phyloP scores from a whole-genome alignment of 2,113 vertebrate species.

The Charadrius vociferus region DNA sequence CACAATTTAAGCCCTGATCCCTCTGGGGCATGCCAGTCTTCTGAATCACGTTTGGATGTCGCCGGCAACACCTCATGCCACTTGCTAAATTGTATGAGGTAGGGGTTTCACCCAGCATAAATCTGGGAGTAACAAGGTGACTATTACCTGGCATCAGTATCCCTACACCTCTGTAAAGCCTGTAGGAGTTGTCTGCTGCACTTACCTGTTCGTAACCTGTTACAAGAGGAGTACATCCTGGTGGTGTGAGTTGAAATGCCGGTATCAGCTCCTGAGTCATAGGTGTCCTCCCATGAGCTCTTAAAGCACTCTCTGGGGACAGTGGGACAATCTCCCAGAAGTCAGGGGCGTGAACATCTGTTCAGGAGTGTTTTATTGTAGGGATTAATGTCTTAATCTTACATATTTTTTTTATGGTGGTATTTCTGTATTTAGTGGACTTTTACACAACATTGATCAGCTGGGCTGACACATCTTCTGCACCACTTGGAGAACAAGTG shows the following conservation, averaged over 20 bases:
- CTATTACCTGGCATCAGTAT: not conserved
- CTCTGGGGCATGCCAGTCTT: not conserved
- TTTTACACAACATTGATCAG: accelerated
- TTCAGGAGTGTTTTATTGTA: constrained; percentile 2
- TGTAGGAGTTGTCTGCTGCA: not conserved
- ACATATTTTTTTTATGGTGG: not conserved
- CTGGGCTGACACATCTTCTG: not conserved
- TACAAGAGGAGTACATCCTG: not conserved
- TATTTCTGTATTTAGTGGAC: not conserved
- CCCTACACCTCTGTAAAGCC: not conserved
- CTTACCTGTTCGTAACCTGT: not conserved
- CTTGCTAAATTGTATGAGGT: not conserved
- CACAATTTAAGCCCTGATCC: not conserved
- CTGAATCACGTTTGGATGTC: not conserved
- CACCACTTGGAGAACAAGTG: accelerated
- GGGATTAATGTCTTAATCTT: not conserved
- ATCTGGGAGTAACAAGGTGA: not conserved
- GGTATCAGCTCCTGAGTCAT: not conserved
- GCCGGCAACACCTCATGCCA: no score
- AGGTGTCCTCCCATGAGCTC: not conserved
- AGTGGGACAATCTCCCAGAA: not conserved
- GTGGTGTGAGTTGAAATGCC: not conserved
- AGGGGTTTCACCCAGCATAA: not conserved
- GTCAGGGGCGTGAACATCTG: not conserved
- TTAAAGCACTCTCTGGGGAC: not conserved